Percentiles rank a stretch among this genome's conserved stretches.
Evolutionary conservation across 2,888 invertebrate species (phyloP).

Genomic region (Eulithis prunata): DNA sequence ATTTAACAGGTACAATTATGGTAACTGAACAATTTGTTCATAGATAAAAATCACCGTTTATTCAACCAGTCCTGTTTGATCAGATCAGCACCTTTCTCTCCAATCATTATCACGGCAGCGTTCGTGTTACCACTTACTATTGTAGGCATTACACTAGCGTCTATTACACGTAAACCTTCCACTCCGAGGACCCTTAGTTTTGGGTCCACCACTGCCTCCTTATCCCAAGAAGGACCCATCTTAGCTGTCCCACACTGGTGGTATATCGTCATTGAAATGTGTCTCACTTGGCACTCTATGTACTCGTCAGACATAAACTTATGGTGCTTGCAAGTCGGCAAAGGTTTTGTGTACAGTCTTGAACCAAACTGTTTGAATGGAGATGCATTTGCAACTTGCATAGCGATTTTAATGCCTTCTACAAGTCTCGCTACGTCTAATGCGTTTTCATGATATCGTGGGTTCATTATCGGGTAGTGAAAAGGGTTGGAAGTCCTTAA

Average conservation of each 20-base stretch:
- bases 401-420: conserved; percentile 91
- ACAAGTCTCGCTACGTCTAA: conserved; percentile 91
- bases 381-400: conserved; percentile 88
- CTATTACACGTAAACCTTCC: conserved; percentile 91
- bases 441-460: conserved; percentile 95
- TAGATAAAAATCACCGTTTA: conserved; percentile 59
- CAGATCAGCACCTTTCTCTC: conserved; percentile 94
- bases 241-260: conserved; percentile 95
- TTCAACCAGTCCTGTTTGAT: conserved; percentile 92
- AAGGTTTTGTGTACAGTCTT: conserved; percentile 88
- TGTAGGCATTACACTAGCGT: conserved; percentile 95
- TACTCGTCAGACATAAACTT: conserved; percentile 92
- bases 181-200: conserved; percentile 91
- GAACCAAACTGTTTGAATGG: conserved; percentile 93
- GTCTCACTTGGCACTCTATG: conserved; percentile 93
- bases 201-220: conserved; percentile 92
- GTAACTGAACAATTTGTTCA: conserved; percentile 25
- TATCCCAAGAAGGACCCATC: conserved; percentile 93
- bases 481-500: conserved; percentile 93
- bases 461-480: conserved; percentile 94
- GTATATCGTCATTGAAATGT: conserved; percentile 95
- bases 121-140: conserved; percentile 96
- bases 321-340: conserved; percentile 91
- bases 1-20: conserved; percentile 24
- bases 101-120: conserved; percentile 96